A percentile compares a stretch with the other conserved stretches of the same genome.
Conservation (phyloP, 2,113 vertebrate genomes). For the Miniopterus natalensis region DNA sequence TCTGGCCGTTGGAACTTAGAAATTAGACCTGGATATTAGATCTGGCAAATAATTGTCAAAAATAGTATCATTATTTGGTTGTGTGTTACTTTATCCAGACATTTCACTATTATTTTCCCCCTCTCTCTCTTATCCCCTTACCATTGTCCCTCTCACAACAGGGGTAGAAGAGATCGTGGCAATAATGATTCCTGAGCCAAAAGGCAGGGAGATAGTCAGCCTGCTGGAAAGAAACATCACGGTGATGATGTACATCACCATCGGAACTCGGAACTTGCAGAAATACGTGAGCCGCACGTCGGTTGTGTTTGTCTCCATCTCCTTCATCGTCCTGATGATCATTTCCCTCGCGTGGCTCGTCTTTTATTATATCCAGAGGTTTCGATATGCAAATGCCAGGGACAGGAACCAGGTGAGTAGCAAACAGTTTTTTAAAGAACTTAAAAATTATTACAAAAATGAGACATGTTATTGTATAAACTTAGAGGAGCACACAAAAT, state of each 20-base stretch:
- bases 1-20: not conserved
- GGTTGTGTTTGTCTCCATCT: slow-evolving; percentile 99
- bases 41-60: not conserved
- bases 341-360: slow-evolving; percentile 99
- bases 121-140: not conserved
- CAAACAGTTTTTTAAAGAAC: not conserved
- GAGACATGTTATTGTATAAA: not conserved
- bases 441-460: not conserved
- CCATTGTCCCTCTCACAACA: slow-evolving; percentile 72
- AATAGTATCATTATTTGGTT: not conserved
- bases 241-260: slow-evolving; percentile 95
- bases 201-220: slow-evolving; percentile 95
- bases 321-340: slow-evolving; percentile 99
- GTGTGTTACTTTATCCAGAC: too few relatives aligned
- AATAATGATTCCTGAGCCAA: slow-evolving; percentile 98
- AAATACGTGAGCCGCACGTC: slow-evolving; percentile 99
- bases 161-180: slow-evolving; percentile 96
- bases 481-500: slow-evolving; percentile 4
- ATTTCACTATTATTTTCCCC: not conserved
- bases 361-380: slow-evolving; percentile 99
- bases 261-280: slow-evolving; percentile 98
- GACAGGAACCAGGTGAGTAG: slow-evolving; percentile 96
- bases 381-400: slow-evolving; percentile 97
- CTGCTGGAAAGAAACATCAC: slow-evolving; percentile 93
- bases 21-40: not conserved